phyloP scores from a whole-genome alignment of 2,797 vertebrate genomes.

The Pogonophryne albipinna region DNA sequence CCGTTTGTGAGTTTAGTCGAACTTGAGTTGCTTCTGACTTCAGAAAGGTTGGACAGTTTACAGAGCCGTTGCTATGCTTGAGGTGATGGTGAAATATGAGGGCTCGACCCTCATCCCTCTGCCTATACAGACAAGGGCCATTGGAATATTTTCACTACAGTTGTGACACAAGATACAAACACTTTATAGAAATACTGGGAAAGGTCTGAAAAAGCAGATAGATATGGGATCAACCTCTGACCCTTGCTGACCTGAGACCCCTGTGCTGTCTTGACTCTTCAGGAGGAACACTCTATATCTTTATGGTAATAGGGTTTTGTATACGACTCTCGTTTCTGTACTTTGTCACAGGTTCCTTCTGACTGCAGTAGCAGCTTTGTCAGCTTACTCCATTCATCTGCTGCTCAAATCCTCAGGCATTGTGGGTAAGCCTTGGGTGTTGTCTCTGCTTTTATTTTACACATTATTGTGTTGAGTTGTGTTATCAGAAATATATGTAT shows the following conservation, averaged over 20 bases:
- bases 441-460: not conserved
- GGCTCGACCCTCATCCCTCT: conserved; percentile 5
- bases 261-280: conserved; percentile 15
- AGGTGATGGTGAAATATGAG: conserved; percentile 15
- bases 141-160: conserved; percentile 4
- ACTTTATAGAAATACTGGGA: conserved; percentile 1
- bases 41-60: not conserved
- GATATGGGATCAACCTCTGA: conserved; percentile 30
- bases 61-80: not conserved
- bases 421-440: conserved; percentile 87
- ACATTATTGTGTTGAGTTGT: not conserved
- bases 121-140: not conserved
- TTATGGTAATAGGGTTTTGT: conserved; percentile 33
- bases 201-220: conserved; percentile 50
- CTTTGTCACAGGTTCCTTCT: conserved; percentile 90
- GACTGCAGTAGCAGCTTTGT: conserved; percentile 91
- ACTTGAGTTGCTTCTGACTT: not conserved
- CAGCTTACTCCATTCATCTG: conserved; percentile 96
- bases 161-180: conserved; percentile 18
- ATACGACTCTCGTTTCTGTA: not conserved
- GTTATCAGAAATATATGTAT: not conserved
- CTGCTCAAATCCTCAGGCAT: conserved; percentile 95
- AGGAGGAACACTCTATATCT: conserved; percentile 17
- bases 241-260: conserved; percentile 28
- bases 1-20: not conserved